Evolutionary conservation across 2,797 vertebrate genomes (phyloP).

Genomic region (Xenentodon cancila): DNA sequence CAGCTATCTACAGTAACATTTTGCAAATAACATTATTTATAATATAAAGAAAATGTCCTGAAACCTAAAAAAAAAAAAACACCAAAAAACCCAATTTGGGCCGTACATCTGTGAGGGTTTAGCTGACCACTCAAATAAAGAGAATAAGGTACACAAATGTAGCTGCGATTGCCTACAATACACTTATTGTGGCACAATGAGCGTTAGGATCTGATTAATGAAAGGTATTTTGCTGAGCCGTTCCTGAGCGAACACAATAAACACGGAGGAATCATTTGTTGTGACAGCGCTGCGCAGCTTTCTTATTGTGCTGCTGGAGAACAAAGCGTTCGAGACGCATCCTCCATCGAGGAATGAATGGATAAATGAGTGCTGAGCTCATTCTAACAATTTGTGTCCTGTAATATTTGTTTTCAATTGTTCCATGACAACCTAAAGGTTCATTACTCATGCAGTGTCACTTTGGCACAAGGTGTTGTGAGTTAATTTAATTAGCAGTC

Average conservation of each 20-base stretch:
- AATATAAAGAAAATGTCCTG: too few relatives aligned
- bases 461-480: slow-evolving; percentile 21
- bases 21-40: too few relatives aligned
- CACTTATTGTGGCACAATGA: too few relatives aligned
- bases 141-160: too few relatives aligned
- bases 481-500: slow-evolving; percentile 59
- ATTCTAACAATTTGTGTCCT: slow-evolving; percentile 7
- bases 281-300: neutral
- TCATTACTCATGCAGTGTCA: slow-evolving; percentile 41
- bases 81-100: too few relatives aligned
- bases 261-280: neutral
- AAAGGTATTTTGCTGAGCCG: neutral
- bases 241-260: neutral
- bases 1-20: too few relatives aligned
- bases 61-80: too few relatives aligned
- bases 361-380: slow-evolving; percentile 18
- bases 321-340: slow-evolving; percentile 1
- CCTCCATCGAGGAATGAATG: neutral
- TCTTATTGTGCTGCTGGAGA: neutral
- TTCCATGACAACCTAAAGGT: slow-evolving; percentile 41
- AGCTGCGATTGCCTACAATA: neutral
- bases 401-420: slow-evolving; percentile 26
- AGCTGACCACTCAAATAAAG: too few relatives aligned
- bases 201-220: neutral
- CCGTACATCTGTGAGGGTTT: too few relatives aligned